phyloP scores from a whole-genome alignment of 1,140 invertebrate genomes.

The Aphis craccivora region DNA sequence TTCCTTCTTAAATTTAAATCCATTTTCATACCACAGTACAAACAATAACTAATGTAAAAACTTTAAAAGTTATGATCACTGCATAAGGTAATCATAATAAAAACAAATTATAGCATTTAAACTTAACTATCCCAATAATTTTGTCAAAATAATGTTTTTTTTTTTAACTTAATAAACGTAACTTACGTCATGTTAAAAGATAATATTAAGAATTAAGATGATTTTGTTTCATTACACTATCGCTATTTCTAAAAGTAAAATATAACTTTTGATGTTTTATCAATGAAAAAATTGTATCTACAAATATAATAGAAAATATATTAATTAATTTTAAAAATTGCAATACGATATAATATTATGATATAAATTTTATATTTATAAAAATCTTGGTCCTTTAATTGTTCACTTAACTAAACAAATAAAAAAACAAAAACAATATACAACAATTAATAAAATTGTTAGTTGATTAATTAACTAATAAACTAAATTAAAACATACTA shows the following conservation, averaged over 20 bases:
- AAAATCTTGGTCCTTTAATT: neutral
- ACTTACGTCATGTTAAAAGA: neutral
- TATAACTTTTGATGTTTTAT: neutral
- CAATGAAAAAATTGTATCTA: neutral
- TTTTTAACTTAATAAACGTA: neutral
- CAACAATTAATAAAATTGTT: neutral
- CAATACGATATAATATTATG: neutral
- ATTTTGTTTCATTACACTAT: neutral
- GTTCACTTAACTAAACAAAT: neutral
- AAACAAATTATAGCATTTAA: neutral
- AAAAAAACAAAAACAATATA: too few species aligned
- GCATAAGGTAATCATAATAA: neutral
- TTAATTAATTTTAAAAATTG: neutral
- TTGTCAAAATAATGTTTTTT: neutral
- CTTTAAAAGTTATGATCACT: neutral
- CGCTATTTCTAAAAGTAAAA: neutral
- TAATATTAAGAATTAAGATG: neutral
- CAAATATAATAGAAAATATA: neutral
- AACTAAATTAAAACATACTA: too few species aligned
- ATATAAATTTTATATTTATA: neutral
- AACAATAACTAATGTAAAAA: neutral
- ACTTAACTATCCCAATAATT: neutral
- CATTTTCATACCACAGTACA: neutral
- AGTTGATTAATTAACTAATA: neutral
- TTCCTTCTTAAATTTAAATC: neutral